Conservation (phyloP, 2,888 invertebrate genomes). For the Parnassius orleans region DNA sequence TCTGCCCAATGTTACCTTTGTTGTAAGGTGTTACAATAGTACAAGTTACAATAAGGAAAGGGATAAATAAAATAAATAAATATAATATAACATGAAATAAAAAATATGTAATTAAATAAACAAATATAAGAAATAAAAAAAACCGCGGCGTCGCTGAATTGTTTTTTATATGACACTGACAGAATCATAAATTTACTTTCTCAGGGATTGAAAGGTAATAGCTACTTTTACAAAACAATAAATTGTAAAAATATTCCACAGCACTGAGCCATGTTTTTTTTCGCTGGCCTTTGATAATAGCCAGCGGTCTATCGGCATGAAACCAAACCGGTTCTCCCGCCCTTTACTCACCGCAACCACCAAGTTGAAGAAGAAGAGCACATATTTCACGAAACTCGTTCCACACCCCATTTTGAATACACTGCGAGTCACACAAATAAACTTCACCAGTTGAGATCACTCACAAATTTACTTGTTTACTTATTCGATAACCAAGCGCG, state of each 20-base stretch:
- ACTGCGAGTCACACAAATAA: constrained; percentile 62
- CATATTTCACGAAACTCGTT: constrained; percentile 89
- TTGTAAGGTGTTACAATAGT: no score
- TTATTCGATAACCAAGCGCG: constrained; percentile 39
- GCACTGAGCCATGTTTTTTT: constrained; percentile 39
- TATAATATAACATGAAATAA: no score
- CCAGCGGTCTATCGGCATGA: constrained; percentile 57
- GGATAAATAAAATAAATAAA: no score
- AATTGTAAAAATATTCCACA: background rate
- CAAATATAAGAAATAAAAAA: no score
- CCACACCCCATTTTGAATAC: constrained; percentile 84
- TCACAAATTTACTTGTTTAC: constrained; percentile 57
- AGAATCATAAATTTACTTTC: no score
- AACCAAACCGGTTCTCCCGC: constrained; percentile 69
- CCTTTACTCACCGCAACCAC: constrained; percentile 87
- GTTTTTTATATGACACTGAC: no score
- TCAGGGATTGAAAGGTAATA: no score
- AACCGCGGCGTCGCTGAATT: no score
- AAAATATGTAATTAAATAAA: no score
- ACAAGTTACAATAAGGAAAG: no score
- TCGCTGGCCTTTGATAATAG: constrained; percentile 59
- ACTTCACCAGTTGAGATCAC: constrained; percentile 61
- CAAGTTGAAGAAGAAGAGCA: constrained; percentile 90
- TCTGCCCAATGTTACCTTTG: no score
- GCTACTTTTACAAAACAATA: background rate